Conservation (phyloP, 2,113 vertebrate species). For the Laterallus jamaicensis region DNA sequence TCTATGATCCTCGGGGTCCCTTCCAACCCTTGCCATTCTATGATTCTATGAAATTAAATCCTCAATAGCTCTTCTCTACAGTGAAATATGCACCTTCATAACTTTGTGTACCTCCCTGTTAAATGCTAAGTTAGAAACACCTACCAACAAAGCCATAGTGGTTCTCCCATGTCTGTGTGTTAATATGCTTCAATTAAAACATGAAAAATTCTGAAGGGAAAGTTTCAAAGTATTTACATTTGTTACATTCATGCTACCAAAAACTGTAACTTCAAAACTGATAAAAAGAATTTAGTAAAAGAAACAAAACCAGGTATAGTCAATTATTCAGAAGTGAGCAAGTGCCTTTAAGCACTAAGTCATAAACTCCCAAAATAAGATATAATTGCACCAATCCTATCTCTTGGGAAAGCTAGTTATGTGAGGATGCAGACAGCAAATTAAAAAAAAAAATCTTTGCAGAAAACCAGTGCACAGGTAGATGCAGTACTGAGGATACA, state of each 20-base stretch:
- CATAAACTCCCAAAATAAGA: constrained; percentile 19
- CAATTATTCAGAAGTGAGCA: not conserved
- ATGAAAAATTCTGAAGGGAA: not conserved
- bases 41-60: not conserved
- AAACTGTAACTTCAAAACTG: not conserved
- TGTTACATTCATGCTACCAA: not conserved
- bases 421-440: not conserved
- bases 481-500: not conserved
- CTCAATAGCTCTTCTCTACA: not conserved
- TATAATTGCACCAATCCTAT: not conserved
- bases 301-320: not conserved
- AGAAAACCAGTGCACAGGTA: not conserved
- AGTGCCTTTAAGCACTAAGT: not conserved
- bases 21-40: no score
- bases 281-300: not conserved
- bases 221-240: not conserved
- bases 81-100: not conserved
- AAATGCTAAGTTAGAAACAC: not conserved
- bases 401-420: not conserved
- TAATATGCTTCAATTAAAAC: not conserved
- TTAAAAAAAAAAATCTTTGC: not conserved
- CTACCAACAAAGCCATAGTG: not conserved
- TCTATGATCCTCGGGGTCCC: no score
- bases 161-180: not conserved
- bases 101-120: not conserved